phyloP scores from a whole-genome alignment of 2,797 vertebrate genomes.

The Lithobates sylvaticus region DNA sequence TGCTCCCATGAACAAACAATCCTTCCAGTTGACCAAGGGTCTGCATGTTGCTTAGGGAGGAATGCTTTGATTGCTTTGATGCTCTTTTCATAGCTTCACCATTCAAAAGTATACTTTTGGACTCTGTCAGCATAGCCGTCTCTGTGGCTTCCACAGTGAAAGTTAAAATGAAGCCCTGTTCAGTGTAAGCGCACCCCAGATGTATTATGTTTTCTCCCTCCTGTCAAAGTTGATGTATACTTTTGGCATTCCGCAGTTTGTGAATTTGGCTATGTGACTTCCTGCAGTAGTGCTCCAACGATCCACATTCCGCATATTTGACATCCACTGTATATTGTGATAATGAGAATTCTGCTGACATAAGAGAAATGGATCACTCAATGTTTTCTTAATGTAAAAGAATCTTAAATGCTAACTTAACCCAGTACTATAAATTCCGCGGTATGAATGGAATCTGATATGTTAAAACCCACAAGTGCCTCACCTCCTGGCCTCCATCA shows the following conservation, averaged over 20 bases:
- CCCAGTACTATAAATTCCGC: neutral
- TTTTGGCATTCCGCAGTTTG: neutral
- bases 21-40: neutral
- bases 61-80: constrained; percentile 35
- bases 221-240: neutral
- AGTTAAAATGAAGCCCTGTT: neutral
- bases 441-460: neutral
- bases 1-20: constrained; percentile 14
- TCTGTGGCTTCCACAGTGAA: neutral
- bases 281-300: neutral
- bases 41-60: neutral
- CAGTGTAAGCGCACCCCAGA: neutral
- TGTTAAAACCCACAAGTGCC: neutral
- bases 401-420: neutral
- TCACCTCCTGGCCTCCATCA: neutral
- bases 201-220: neutral
- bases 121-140: neutral
- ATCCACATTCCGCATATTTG: neutral
- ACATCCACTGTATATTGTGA: constrained; percentile 9
- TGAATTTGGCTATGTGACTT: neutral
- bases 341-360: constrained; percentile 1
- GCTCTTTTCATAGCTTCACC: constrained; percentile 5
- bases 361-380: neutral
- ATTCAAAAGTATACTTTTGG: constrained; percentile 29
- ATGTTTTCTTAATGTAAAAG: neutral